Conservation (phyloP, 2,113 vertebrate genomes). For the Poeciliopsis prolifica region DNA sequence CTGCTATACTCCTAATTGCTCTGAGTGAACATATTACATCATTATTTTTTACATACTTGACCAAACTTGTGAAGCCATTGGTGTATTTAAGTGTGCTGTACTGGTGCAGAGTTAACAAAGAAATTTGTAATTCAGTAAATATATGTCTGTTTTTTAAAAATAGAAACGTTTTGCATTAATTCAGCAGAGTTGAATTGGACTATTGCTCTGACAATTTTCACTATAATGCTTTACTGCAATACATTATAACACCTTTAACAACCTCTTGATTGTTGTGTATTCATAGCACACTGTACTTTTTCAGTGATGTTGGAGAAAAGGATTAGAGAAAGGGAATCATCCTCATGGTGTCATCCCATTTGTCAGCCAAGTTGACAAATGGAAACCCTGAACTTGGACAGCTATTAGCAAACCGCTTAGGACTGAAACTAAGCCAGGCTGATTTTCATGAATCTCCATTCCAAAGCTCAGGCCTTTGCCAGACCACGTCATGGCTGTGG, state of each 20-base stretch:
- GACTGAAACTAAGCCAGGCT: slow-evolving; percentile 40
- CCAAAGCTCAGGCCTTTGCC: slow-evolving; percentile 44
- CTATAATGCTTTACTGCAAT: not conserved
- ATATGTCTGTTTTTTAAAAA: too few species aligned
- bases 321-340: slow-evolving; percentile 58
- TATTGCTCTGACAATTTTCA: not conserved
- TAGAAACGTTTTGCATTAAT: too few species aligned
- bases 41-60: too few species aligned
- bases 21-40: too few species aligned
- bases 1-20: too few species aligned
- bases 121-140: too few species aligned
- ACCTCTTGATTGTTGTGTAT: slow-evolving; percentile 23
- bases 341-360: slow-evolving; percentile 51
- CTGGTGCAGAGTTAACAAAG: too few species aligned
- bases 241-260: not conserved
- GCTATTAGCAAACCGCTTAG: slow-evolving; percentile 53
- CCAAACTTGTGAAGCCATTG: too few species aligned
- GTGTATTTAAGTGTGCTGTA: too few species aligned
- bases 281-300: slow-evolving; percentile 39
- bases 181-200: too few species aligned
- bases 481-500: slow-evolving; percentile 36
- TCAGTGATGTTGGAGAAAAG: slow-evolving; percentile 49
- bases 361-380: slow-evolving; percentile 58
- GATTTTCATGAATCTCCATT: slow-evolving; percentile 52
- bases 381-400: slow-evolving; percentile 53